These are phyloP conservation scores for Chlorospingus semifuscus DNA, from an alignment of 2,797 vertebrate species.

Conservation along the genomic window DNA sequence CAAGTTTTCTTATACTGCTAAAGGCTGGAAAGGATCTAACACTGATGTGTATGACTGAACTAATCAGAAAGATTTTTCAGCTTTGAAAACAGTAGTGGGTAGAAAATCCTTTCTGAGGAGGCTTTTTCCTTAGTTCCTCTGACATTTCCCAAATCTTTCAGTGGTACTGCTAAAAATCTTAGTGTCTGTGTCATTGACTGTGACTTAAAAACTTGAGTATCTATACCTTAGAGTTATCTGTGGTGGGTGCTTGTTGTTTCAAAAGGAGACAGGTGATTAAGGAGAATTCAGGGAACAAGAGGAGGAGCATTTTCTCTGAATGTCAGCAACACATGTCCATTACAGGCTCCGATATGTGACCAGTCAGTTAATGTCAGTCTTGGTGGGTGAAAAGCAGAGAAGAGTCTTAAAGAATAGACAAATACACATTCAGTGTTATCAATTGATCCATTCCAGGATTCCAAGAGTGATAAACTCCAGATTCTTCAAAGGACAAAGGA, in stretches of 20 bases:
- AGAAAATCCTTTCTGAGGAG: not conserved
- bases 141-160: not conserved
- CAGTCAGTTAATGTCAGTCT: not conserved
- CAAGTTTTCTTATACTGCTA: not conserved
- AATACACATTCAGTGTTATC: not conserved
- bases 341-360: not conserved
- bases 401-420: not conserved
- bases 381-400: not conserved
- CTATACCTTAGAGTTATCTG: not conserved
- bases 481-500: not conserved
- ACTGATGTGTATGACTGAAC: not conserved
- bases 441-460: not conserved
- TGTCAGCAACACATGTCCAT: rapidly evolving
- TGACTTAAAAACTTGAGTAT: not conserved
- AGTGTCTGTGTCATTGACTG: not conserved
- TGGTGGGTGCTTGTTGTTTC: not conserved
- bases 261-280: not conserved
- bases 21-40: not conserved
- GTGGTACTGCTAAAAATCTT: not conserved
- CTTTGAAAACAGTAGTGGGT: not conserved
- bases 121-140: not conserved
- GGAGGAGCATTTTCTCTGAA: not conserved
- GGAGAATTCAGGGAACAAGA: not conserved
- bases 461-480: not conserved
- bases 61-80: not conserved